Base-by-base conservation (phyloP, 2,888 invertebrate genomes). In the Scaptomyza caliginosa region DNA sequence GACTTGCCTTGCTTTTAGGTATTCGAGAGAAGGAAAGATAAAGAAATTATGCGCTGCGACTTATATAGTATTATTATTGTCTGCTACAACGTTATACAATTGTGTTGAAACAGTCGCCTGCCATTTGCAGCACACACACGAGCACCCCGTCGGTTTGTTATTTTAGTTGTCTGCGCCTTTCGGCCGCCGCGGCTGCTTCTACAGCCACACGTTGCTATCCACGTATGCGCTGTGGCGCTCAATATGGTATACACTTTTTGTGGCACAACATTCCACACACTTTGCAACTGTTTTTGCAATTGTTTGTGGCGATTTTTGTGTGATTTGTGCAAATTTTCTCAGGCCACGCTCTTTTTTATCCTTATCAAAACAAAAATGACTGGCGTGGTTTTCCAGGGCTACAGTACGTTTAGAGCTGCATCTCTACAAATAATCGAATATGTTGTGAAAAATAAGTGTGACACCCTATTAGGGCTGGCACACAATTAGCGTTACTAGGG, bases 321-420 rank as follows among this genome's bases (percentile, higher is more conserved):
- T 58, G 49, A 58, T 77, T 68, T 83, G 64, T 63, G 69, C 69
- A 72, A 77, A 71, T 70, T 86, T 81, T 86, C 74, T 74, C 74
- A 89, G 79, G 85, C 80, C 87, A 88, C 80, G 87, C 88, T 89
- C 90, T 85, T 81, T 81, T 80, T 80, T 88, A 89, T 88, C 88
- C 87, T 83, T 89, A 89, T 89, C 89, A 89, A 88, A 89, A 89
- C 89, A 89, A 89, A 80, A 89, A 80, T 87, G 86, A 82, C 87
- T 83, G 86, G 88, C 86, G 82, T 82, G 82, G 82, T 82, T 82
- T 80, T 77, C 74, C 75, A 86, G 81, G 81, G 81, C 68, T 73
- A 19, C 64, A 17, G 42, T 23, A 65, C 55, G 52, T 51, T 30
- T 75, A 82, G 85, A 64, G 80, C 34, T 85, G 80, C 74, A 74